Conservation (phyloP, 1,140 invertebrate genomes). For the Probaryconus sp. region DNA sequence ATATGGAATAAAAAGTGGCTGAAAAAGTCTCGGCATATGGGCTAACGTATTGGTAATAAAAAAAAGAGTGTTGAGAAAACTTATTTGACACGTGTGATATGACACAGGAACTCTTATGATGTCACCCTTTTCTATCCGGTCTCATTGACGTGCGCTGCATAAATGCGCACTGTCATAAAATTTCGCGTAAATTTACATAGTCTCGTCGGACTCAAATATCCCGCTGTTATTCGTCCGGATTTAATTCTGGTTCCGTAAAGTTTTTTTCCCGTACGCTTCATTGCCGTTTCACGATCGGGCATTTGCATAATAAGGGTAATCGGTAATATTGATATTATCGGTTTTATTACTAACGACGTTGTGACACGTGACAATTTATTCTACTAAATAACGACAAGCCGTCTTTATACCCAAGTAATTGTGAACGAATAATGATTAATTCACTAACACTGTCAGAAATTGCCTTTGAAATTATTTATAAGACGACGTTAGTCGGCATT, state of each 20-base stretch:
- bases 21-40: constrained; percentile 56
- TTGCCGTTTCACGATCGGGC: constrained; percentile 34
- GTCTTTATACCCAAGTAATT: constrained; percentile 5
- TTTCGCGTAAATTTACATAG: constrained; percentile 67
- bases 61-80: constrained; percentile 44
- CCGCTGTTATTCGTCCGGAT: constrained; percentile 51
- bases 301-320: constrained; percentile 63
- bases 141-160: constrained; percentile 40
- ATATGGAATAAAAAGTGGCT: constrained; percentile 34
- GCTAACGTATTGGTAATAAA: constrained; percentile 49
- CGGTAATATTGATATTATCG: constrained; percentile 63
- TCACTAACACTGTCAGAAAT: too few relatives aligned
- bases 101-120: constrained; percentile 67
- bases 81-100: constrained; percentile 71
- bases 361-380: constrained; percentile 70
- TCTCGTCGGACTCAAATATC: constrained; percentile 48
- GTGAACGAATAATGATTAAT: constrained; percentile 29
- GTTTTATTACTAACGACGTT: constrained; percentile 67
- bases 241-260: constrained; percentile 41
- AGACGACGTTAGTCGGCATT: too few relatives aligned
- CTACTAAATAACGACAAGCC: constrained; percentile 21
- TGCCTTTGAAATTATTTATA: too few relatives aligned
- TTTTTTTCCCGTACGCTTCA: constrained; percentile 40
- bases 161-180: constrained; percentile 62
- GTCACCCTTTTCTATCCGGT: constrained; percentile 66